A percentile compares a stretch with the other conserved stretches of the same genome.
Evolutionary conservation across 2,888 invertebrate species (phyloP).

Genomic region (Strigamia maritima): DNA sequence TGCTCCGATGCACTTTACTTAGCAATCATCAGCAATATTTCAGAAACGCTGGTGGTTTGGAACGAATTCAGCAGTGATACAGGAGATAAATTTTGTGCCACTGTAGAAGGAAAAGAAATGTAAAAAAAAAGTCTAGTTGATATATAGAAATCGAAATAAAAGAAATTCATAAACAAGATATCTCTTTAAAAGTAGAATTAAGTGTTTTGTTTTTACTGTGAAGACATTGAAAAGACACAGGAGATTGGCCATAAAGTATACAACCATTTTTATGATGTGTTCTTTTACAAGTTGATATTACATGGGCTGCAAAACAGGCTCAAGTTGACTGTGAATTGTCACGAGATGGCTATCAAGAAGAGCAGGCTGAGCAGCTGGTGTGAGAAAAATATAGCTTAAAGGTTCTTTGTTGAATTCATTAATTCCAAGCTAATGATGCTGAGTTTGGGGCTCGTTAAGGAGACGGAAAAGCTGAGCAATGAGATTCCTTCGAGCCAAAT

Average conservation of each 20-base stretch:
- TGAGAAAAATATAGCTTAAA: background rate
- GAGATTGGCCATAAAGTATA: background rate
- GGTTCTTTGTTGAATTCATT: conserved; percentile 2
- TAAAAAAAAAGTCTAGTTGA: background rate
- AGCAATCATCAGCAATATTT: background rate
- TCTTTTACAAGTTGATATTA: background rate
- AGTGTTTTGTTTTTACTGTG: background rate
- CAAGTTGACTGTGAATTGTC: background rate
- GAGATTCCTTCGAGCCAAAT: background rate
- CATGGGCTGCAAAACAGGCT: background rate
- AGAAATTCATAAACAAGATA: background rate
- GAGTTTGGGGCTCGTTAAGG: background rate
- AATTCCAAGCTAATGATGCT: conserved; percentile 3
- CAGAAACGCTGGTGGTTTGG: background rate
- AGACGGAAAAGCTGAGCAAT: background rate
- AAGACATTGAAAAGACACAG: background rate
- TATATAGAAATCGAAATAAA: background rate
- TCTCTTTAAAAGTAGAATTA: background rate
- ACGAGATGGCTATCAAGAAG: background rate
- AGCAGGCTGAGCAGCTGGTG: background rate
- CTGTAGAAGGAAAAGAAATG: background rate
- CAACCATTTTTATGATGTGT: conserved; percentile 1
- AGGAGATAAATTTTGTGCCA: background rate
- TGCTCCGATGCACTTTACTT: background rate
- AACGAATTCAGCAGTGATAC: background rate